Conservation (phyloP, 2,797 vertebrate species). For the Columba guinea region DNA sequence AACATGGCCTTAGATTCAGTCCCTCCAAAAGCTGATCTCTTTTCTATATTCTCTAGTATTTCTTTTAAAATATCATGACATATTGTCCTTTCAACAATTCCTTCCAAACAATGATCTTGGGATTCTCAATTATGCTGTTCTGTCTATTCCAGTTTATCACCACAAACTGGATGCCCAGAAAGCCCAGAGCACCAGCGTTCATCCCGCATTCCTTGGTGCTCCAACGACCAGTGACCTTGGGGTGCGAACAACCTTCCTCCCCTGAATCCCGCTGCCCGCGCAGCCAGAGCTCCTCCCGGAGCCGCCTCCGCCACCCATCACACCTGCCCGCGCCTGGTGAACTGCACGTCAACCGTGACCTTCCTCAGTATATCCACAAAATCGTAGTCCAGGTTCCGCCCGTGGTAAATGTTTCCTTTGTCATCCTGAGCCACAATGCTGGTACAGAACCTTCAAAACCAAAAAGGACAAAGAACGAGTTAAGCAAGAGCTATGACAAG, state of each 20-base stretch:
- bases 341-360: slow-evolving; percentile 84
- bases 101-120: background rate
- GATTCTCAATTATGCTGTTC: background rate
- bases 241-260: background rate
- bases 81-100: background rate
- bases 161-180: background rate
- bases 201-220: background rate
- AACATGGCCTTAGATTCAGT: background rate
- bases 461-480: background rate
- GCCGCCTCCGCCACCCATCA: no score
- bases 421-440: slow-evolving; percentile 91
- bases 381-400: slow-evolving; percentile 90
- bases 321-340: slow-evolving; percentile 87
- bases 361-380: slow-evolving; percentile 82
- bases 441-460: slow-evolving; percentile 86
- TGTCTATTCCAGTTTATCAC: background rate
- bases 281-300: rapidly evolving
- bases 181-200: background rate
- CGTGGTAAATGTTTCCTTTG: slow-evolving; percentile 87
- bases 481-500: background rate
- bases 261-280: background rate
- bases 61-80: no score
- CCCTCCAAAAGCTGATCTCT: background rate
- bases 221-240: background rate
- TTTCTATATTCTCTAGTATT: background rate